These are phyloP conservation scores for Acanthopagrus latus DNA, from an alignment of 2,797 vertebrate species.

Conservation along the genomic window DNA sequence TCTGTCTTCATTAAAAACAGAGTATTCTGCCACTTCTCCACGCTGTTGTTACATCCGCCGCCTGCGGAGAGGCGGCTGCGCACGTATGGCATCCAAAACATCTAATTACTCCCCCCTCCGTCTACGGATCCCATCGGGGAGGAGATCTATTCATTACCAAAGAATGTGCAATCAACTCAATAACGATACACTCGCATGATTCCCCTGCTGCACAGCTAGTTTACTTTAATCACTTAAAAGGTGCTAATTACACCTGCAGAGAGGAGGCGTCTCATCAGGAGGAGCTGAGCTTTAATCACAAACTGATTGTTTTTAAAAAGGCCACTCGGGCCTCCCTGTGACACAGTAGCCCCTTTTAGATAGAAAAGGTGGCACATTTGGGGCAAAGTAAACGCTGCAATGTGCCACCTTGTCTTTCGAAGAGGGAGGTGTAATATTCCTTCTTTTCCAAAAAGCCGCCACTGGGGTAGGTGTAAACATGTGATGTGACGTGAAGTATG, in stretches of 20 bases:
- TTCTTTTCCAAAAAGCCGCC: no score
- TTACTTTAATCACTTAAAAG: slow-evolving; percentile 58
- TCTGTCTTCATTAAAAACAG: neutral
- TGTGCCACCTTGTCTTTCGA: no score
- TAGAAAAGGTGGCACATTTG: no score
- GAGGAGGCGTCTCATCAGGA: neutral
- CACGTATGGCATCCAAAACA: slow-evolving; percentile 7
- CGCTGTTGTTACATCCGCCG: accelerated
- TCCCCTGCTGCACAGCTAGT: slow-evolving; percentile 25
- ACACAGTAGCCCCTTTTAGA: no score
- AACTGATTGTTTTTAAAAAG: slow-evolving; percentile 17
- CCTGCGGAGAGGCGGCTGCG: neutral
- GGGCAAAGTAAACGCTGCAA: no score
- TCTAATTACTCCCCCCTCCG: slow-evolving; percentile 29
- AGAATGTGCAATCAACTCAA: slow-evolving; percentile 62
- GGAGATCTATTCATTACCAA: slow-evolving; percentile 35
- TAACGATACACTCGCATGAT: neutral
- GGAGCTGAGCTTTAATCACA: slow-evolving; percentile 35
- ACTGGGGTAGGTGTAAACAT: no score
- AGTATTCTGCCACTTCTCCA: neutral
- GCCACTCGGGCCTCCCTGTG: neutral
- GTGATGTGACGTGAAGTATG: no score
- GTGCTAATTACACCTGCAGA: slow-evolving; percentile 40
- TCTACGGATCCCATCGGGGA: neutral
- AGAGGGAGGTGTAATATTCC: no score